Conservation (phyloP, 2,888 invertebrate genomes). For the Steromphala cineraria region DNA sequence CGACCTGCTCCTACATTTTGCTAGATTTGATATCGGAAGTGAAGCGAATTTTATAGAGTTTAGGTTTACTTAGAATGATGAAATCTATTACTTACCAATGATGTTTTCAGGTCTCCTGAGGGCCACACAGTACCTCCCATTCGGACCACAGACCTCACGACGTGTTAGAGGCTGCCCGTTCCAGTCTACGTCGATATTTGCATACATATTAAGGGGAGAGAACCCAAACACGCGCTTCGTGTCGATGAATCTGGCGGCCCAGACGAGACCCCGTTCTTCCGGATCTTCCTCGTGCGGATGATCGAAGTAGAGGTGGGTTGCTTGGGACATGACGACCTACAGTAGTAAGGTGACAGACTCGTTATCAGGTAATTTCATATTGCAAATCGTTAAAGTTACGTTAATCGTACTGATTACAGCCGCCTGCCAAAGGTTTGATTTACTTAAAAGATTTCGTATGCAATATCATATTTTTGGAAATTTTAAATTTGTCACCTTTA, state of each 20-base stretch:
- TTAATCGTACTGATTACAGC: no score
- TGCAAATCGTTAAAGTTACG: no score
- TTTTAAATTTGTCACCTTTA: no score
- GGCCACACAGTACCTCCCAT: slow-evolving; percentile 48
- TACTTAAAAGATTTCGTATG: no score
- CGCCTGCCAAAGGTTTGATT: no score
- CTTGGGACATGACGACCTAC: slow-evolving; percentile 55
- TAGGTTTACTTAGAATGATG: no score
- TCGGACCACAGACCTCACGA: slow-evolving; percentile 48
- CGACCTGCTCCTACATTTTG: no score
- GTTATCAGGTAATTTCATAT: no score
- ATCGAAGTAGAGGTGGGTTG: slow-evolving; percentile 60
- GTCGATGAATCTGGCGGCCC: slow-evolving; percentile 60
- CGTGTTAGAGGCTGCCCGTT: slow-evolving; percentile 51
- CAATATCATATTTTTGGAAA: no score
- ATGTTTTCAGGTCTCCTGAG: slow-evolving; percentile 62
- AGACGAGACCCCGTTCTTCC: slow-evolving; percentile 60
- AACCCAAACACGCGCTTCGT: slow-evolving; percentile 47
- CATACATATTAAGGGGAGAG: slow-evolving; percentile 52
- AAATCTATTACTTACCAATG: slow-evolving; percentile 55
- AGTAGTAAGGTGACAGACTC: not conserved
- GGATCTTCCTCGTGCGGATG: slow-evolving; percentile 63
- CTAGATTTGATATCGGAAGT: no score
- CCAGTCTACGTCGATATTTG: slow-evolving; percentile 47
- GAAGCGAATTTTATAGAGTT: no score